Base-by-base conservation (phyloP, 2,888 invertebrate species). In the Drosophila cyrtoloma region DNA sequence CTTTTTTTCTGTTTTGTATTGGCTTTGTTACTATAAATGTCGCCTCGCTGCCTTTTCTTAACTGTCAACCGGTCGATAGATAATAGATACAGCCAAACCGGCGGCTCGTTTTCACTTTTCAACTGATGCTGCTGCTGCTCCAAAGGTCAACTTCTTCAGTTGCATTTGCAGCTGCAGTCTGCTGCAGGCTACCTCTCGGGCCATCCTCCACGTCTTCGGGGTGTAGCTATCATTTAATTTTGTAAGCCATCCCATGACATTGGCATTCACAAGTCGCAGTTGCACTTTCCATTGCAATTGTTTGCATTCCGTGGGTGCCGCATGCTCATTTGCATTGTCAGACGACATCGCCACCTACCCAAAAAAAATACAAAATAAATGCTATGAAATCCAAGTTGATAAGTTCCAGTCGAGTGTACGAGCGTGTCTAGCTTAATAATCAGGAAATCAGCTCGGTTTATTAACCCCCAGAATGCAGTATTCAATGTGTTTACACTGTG, bases 41-140 rank as follows among this genome's bases (percentile, higher is more conserved):
- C 56, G 58, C 58, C 62, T 72, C 58, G 63, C 10, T 78, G 82
- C 75, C 79, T 88, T 87, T 90, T 81, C 89, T 86, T 84, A 90
- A 88, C 89, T 88, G 87, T 89, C 87, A 88, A 88, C 80, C 79
- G 71, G 73, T 68, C 75, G 69, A 79, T 71, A 81, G 70, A 79
- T 86, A 78, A 71, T 60, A 77, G 70, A 80, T 86, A 78, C 74
- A 69, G 71, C 67, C 68, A 64, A 61, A 70, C 53, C 53, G 53
- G 70, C 69, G 56, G 51, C 72, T 65, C 81, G 90, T 90, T 88
- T 88, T 88, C 87, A 88, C 87, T 88, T 88, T 88, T 90, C 86
- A 86, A 70, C 73, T 62, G 73, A 52, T 56, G 71, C 73, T 58
- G 74, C 59, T 37, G 37, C 19, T 26, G 47, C 26, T 28, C 55